phyloP scores from a whole-genome alignment of 2,888 invertebrate species.

The Periphyllus acericola region DNA sequence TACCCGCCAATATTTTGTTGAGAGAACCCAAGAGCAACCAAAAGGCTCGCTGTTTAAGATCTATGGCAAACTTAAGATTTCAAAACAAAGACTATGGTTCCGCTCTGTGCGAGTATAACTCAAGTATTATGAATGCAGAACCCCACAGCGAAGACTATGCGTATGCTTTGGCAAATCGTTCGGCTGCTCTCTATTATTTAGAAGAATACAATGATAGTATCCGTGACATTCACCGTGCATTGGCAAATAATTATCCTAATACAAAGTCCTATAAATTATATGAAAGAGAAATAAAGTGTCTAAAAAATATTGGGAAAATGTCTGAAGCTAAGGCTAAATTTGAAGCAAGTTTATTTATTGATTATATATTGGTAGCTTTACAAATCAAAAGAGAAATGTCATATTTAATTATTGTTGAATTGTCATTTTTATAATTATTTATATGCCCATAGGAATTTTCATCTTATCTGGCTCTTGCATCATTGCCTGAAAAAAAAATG shows the following conservation, averaged over 20 bases:
- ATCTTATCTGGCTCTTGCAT: not conserved
- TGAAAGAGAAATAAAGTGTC: conserved; percentile 68
- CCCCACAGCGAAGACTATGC: conserved; percentile 72
- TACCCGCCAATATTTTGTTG: not conserved
- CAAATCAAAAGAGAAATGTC: too few species aligned
- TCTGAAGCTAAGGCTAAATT: conserved; percentile 61
- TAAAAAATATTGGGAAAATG: conserved; percentile 65
- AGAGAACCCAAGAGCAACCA: not conserved
- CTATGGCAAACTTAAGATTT: conserved; percentile 69
- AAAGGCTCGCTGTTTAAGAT: not conserved
- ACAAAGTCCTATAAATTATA: conserved; percentile 75
- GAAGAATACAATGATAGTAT: conserved; percentile 74
- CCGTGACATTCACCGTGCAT: conserved; percentile 73
- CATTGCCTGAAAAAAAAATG: not conserved
- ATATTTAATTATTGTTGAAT: not conserved
- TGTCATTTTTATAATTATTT: conserved; percentile 14
- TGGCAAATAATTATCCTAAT: conserved; percentile 73
- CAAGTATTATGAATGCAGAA: conserved; percentile 74
- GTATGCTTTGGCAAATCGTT: conserved; percentile 76
- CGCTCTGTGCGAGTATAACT: conserved; percentile 73
- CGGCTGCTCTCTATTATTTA: conserved; percentile 74
- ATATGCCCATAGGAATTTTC: conserved; percentile 20
- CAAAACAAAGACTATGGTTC: conserved; percentile 69
- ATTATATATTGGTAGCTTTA: not conserved
- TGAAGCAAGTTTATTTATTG: conserved; percentile 33